Evolutionary conservation across 2,888 invertebrate species (phyloP), one percentile per base, ranked within the genome.

Genomic region (Mimas tiliae): DNA sequence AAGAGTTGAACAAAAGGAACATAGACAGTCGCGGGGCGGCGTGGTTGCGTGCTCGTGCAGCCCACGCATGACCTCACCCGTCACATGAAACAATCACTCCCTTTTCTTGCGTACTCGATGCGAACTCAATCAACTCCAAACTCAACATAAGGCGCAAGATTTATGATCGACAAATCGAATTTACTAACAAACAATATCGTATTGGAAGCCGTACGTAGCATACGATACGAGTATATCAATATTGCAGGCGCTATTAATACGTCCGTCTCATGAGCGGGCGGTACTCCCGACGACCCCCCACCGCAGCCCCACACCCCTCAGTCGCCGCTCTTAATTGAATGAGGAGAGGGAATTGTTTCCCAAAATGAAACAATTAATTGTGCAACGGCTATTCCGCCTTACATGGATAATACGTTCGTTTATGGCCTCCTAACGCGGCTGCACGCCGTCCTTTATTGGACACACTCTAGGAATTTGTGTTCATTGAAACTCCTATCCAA

Each of bases 351-450:
- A 93, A 93, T 93, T 93, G 93, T 93, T 93, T 93, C 93, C 93
- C 93, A 93, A 93, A 93, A 93, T 93, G 93, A 93, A 93, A 93
- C 93, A 93, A 93, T 93, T 93, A 93, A 93, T 93, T 93, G 93
- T 93, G 93, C 93, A 93, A 93, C 93, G 93, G 93, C 93, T 92
- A 93, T 93, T 91, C 88, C 91, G 93, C 92, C 93, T 93, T 93
- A 93, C 93, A 93, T 93, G 93, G 93, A 93, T 93, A 93, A 93
- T 93, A 92, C 92, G 93, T 91, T 90, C 93, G 93, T 93, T 93
- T 93, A 93, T 93, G 88, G 92, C 87, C 91, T 91, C 91, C 93
- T 93, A 93, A 91, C 93, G 93, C 90, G 93, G 91, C 90, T 93
- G 92, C 92, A 91, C 85, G 87, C 84, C 91, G 89, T 91, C 92